These are phyloP conservation scores for Aleiodes leptofemur DNA, from an alignment of 2,888 invertebrate genomes.

Conservation along the genomic window DNA sequence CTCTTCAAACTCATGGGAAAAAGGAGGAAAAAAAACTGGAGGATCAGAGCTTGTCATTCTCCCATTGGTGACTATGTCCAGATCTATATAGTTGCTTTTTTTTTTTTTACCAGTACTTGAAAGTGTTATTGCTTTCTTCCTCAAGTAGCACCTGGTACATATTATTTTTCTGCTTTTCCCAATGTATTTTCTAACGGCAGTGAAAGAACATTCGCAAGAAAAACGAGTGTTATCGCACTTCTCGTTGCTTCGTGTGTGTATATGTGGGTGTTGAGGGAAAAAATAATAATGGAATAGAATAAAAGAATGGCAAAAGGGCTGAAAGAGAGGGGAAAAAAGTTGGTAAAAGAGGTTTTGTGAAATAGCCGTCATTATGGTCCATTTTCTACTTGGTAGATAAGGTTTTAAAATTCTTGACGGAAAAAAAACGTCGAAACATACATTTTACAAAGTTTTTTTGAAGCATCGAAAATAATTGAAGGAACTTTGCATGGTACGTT, in stretches of 20 bases:
- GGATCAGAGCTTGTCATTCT: constrained; percentile 2
- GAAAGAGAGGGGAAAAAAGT: constrained; percentile 1
- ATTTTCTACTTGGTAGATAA: constrained; percentile 33
- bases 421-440: constrained; percentile 15
- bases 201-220: not conserved
- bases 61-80: constrained; percentile 1
- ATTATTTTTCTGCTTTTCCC: constrained; percentile 1
- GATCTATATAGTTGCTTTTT: not conserved
- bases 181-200: constrained; percentile 7
- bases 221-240: constrained; percentile 4
- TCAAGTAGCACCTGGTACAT: constrained; percentile 5
- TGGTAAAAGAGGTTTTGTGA: not conserved
- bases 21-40: no score
- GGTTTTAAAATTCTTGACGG: not conserved
- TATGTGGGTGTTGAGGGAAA: not conserved
- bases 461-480: constrained; percentile 27
- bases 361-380: constrained; percentile 38
- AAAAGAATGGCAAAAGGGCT: not conserved
- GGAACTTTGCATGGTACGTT: constrained; percentile 7
- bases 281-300: not conserved
- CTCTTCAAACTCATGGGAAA: no score
- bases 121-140: constrained; percentile 23
- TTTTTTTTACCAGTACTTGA: constrained; percentile 3
- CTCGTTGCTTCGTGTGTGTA: not conserved
- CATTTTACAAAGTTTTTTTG: constrained; percentile 15